Conservation (phyloP, 2,888 invertebrate genomes). For the Urechis unicinctus region DNA sequence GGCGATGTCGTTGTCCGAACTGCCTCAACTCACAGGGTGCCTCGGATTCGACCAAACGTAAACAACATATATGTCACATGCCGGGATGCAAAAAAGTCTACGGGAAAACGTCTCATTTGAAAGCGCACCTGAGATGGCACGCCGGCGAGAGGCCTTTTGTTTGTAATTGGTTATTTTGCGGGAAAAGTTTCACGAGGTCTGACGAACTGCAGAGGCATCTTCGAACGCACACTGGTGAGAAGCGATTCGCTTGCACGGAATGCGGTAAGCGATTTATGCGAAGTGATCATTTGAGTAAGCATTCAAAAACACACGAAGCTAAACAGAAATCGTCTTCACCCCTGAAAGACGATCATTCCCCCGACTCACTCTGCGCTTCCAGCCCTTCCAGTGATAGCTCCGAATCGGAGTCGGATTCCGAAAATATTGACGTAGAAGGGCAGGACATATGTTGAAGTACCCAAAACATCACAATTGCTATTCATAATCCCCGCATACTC, state of each 20-base stretch:
- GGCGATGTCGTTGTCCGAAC: too few relatives aligned
- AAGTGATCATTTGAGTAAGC: constrained; percentile 90
- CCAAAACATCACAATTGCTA: too few relatives aligned
- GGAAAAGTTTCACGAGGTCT: constrained; percentile 90
- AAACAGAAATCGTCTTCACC: too few relatives aligned
- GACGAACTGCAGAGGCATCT: constrained; percentile 94
- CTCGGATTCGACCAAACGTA: constrained; percentile 8
- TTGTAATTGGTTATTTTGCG: constrained; percentile 96
- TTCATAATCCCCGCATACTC: too few relatives aligned
- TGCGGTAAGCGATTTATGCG: constrained; percentile 89
- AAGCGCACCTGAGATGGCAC: constrained; percentile 70
- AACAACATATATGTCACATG: constrained; percentile 21
- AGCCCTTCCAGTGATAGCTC: too few relatives aligned
- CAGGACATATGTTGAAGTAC: too few relatives aligned
- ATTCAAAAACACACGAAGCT: constrained; percentile 71
- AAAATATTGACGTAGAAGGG: too few relatives aligned
- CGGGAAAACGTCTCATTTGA: constrained; percentile 22
- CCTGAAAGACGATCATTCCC: too few relatives aligned
- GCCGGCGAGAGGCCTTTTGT: constrained; percentile 94
- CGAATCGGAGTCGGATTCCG: too few relatives aligned
- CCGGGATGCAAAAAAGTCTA: constrained; percentile 21
- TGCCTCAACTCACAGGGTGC: too few relatives aligned
- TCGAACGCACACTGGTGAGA: constrained; percentile 85
- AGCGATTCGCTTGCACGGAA: constrained; percentile 77
- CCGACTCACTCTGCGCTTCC: too few relatives aligned